Percentiles rank a stretch among this genome's conserved stretches.
These are phyloP conservation scores for Calcarius ornatus DNA, from an alignment of 2,113 vertebrate species.

Conservation along the genomic window DNA sequence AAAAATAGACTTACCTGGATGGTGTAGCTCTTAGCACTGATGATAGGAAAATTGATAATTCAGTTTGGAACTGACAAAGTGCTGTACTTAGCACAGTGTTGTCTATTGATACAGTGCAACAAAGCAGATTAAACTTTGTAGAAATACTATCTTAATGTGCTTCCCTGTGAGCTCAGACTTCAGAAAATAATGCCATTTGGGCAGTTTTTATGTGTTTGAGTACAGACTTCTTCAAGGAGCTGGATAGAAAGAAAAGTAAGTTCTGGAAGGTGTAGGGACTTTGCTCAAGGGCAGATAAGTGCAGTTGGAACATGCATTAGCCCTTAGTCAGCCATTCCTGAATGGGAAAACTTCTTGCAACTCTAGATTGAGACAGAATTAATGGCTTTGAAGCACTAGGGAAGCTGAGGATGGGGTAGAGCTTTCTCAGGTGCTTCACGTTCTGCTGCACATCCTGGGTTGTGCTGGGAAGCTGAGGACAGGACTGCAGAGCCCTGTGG, in stretches of 20 bases:
- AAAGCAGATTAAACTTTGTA: background rate
- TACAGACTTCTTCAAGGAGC: background rate
- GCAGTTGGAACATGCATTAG: background rate
- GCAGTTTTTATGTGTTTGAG: background rate
- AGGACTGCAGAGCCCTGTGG: background rate
- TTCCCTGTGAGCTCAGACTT: background rate
- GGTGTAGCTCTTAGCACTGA: background rate
- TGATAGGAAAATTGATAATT: background rate
- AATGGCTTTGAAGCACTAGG: background rate
- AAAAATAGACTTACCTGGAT: background rate
- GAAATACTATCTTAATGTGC: background rate
- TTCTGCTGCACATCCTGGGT: background rate
- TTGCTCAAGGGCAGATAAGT: too few species aligned
- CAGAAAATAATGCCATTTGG: background rate
- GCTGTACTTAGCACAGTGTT: background rate
- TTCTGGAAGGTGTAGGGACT: background rate
- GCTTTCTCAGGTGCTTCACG: background rate
- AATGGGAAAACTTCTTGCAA: background rate
- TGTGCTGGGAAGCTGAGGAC: background rate
- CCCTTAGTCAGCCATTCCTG: background rate
- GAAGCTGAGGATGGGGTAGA: background rate
- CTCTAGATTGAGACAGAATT: background rate
- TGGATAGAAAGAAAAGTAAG: background rate
- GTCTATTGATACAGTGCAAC: background rate
- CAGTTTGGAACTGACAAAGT: background rate